A percentile compares a stretch with the other conserved stretches of the same genome.
Conservation (phyloP, 2,888 invertebrate species). For the Drosophila buzzatii region DNA sequence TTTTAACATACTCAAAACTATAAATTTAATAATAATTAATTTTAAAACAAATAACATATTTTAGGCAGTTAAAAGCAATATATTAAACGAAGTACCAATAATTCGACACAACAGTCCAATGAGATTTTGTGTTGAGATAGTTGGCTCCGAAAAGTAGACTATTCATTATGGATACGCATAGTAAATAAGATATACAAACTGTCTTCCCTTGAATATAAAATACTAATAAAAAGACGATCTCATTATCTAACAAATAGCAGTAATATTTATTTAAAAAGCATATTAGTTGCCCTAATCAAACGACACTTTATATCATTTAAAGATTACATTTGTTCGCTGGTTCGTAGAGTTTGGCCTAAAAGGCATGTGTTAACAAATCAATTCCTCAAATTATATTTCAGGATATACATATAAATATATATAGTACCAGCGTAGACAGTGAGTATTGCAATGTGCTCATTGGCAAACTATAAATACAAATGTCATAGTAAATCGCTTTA, state of each 20-base stretch:
- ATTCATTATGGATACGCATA: neutral
- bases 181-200: neutral
- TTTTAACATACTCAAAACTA: neutral
- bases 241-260: conserved; percentile 68
- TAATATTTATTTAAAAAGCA: conserved; percentile 69
- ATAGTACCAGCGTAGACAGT: conserved; percentile 62
- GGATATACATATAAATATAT: conserved; percentile 42
- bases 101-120: neutral
- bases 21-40: neutral
- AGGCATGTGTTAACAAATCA: conserved; percentile 59
- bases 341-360: conserved; percentile 35
- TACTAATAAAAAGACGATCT: conserved; percentile 14
- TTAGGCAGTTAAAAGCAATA: neutral
- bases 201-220: conserved; percentile 20
- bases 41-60: neutral
- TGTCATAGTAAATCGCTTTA: conserved; percentile 35
- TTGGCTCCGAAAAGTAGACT: conserved; percentile 37
- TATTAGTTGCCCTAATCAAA: conserved; percentile 56
- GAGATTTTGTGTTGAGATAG: too few species aligned
- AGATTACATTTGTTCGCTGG: conserved; percentile 37
- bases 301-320: conserved; percentile 39
- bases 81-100: neutral
- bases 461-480: conserved; percentile 41
- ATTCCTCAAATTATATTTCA: conserved; percentile 77
- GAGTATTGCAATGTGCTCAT: conserved; percentile 58